These are phyloP conservation scores for Drosophila formosana DNA, from an alignment of 2,888 invertebrate genomes.

Conservation along the genomic window DNA sequence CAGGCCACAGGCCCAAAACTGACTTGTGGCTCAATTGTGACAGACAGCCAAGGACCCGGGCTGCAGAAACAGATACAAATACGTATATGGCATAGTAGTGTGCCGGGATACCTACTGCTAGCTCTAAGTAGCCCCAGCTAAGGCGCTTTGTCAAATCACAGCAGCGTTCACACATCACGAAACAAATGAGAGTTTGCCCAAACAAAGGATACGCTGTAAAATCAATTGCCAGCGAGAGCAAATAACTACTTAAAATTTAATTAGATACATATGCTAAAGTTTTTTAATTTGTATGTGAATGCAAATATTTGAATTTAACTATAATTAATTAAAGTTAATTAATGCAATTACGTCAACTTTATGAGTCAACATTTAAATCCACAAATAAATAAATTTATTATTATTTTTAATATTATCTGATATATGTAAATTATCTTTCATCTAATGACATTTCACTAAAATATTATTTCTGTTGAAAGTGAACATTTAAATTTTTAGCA, in stretches of 20 bases:
- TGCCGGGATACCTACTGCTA: conserved; percentile 7
- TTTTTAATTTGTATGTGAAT: too few relatives aligned
- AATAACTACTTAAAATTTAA: neutral
- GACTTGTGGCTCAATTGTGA: conserved; percentile 64
- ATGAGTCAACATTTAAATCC: too few relatives aligned
- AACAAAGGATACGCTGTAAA: neutral
- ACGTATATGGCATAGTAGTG: neutral
- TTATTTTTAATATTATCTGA: neutral
- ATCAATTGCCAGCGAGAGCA: neutral
- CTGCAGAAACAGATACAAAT: conserved; percentile 11
- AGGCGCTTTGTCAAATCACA: conserved; percentile 62
- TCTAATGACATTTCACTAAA: too few relatives aligned
- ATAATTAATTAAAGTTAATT: too few relatives aligned
- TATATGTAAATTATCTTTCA: too few relatives aligned
- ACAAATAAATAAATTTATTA: neutral
- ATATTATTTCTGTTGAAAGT: too few relatives aligned
- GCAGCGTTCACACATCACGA: conserved; percentile 30
- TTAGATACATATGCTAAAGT: too few relatives aligned
- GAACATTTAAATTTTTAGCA: too few relatives aligned
- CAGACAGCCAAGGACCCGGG: conserved; percentile 33
- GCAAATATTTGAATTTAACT: too few relatives aligned
- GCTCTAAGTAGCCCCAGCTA: conserved; percentile 27
- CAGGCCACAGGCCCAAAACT: conserved; percentile 30
- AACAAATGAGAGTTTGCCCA: conserved; percentile 8
- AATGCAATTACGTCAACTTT: too few relatives aligned